These are phyloP conservation scores for Eurosta solidaginis DNA, from an alignment of 1,140 invertebrate species.

Conservation along the genomic window DNA sequence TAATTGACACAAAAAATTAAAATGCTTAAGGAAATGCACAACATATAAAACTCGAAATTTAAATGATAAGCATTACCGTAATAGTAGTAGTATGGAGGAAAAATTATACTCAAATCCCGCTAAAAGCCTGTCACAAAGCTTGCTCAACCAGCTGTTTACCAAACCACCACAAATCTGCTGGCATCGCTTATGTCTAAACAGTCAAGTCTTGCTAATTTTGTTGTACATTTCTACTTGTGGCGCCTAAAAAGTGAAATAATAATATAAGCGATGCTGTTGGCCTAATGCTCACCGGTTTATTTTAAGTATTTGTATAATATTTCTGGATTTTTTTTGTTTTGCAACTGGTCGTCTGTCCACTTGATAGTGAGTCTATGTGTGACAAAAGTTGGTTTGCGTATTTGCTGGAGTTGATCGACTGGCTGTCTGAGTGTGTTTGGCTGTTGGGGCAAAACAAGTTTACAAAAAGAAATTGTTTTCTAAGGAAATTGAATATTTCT, in stretches of 20 bases:
- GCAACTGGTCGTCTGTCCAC: neutral
- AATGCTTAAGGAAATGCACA: neutral
- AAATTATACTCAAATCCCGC: neutral
- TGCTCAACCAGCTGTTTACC: neutral
- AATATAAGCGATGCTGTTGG: neutral
- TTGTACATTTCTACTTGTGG: neutral
- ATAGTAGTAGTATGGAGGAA: neutral
- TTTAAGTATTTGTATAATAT: neutral
- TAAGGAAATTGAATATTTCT: neutral
- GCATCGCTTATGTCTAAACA: neutral
- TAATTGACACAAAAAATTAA: neutral
- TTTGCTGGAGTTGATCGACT: neutral
- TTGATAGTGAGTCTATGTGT: neutral
- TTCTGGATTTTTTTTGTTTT: neutral
- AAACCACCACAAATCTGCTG: neutral
- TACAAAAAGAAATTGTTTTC: neutral
- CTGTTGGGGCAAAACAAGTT: neutral
- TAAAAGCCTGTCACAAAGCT: neutral
- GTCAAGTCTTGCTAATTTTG: neutral
- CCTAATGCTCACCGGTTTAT: neutral
- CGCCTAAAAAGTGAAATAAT: neutral
- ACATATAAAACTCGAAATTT: neutral
- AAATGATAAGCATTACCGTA: neutral
- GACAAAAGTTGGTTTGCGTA: neutral
- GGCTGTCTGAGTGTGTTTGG: neutral